phyloP scores from a whole-genome alignment of 1,140 invertebrate genomes.

The Trichoplusia ni region DNA sequence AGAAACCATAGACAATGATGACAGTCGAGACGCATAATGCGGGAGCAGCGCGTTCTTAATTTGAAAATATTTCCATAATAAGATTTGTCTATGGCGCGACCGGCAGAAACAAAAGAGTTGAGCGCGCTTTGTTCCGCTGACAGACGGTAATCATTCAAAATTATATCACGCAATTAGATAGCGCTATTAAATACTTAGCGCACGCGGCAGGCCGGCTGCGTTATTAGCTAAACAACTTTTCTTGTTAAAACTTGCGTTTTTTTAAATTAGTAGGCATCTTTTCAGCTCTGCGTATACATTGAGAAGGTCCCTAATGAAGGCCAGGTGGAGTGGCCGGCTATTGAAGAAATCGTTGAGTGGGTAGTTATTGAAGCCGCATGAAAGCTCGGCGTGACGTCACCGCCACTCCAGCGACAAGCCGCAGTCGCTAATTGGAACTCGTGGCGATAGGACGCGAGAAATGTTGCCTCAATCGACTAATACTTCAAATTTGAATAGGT shows the following conservation, averaged over 20 bases:
- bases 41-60: conserved; percentile 79
- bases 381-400: conserved; percentile 78
- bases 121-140: conserved; percentile 69
- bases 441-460: conserved; percentile 77
- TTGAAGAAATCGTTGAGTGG: conserved; percentile 76
- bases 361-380: conserved; percentile 78
- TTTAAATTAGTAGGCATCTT: conserved; percentile 72
- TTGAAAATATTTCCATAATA: conserved; percentile 82
- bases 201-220: conserved; percentile 27
- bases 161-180: conserved; percentile 70
- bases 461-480: conserved; percentile 78
- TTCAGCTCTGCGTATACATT: conserved; percentile 72
- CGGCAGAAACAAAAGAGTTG: conserved; percentile 71
- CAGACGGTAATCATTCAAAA: conserved; percentile 73
- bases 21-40: conserved; percentile 80
- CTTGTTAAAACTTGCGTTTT: conserved; percentile 76
- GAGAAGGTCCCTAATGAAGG: conserved; percentile 78
- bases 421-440: conserved; percentile 80
- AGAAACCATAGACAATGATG: conserved; percentile 79
- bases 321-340: conserved; percentile 76
- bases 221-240: conserved; percentile 78
- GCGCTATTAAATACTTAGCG: conserved; percentile 41
- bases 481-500: conserved; percentile 80
- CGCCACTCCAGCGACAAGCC: conserved; percentile 72
- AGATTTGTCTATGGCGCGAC: conserved; percentile 79